phyloP scores from a whole-genome alignment of 2,888 invertebrate species.

The Agrochola lychnidis region DNA sequence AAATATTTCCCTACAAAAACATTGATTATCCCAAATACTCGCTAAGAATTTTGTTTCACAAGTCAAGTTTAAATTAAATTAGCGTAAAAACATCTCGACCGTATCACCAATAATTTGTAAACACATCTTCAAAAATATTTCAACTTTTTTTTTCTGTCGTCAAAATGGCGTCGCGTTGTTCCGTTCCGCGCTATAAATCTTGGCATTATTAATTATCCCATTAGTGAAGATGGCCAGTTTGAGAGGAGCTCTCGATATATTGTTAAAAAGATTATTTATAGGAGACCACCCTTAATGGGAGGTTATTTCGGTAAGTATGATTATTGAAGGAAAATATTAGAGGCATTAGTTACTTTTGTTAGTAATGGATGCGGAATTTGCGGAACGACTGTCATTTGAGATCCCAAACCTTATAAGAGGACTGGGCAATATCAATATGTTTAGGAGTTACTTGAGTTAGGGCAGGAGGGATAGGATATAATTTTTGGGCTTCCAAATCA shows the following conservation, averaged over 20 bases:
- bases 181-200: conserved; percentile 72
- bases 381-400: neutral
- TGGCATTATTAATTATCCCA: conserved; percentile 72
- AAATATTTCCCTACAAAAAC: neutral
- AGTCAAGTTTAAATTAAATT: conserved; percentile 49
- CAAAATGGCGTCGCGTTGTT: conserved; percentile 62
- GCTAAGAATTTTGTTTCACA: conserved; percentile 3
- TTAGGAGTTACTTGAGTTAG: no score
- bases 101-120: conserved; percentile 39
- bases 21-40: neutral
- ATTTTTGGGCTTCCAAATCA: no score
- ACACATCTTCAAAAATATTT: conserved; percentile 48
- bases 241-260: conserved; percentile 56
- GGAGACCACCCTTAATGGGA: conserved; percentile 61
- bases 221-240: conserved; percentile 58
- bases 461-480: no score
- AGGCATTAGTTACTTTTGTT: conserved; percentile 10
- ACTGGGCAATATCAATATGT: no score
- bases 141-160: conserved; percentile 36
- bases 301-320: conserved; percentile 7
- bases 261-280: conserved; percentile 57
- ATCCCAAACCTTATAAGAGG: no score
- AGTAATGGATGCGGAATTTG: neutral
- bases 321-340: conserved; percentile 1
- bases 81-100: conserved; percentile 39